These are phyloP conservation scores for Paramisgurnus dabryanus DNA, from an alignment of 2,113 vertebrate species.

Conservation along the genomic window DNA sequence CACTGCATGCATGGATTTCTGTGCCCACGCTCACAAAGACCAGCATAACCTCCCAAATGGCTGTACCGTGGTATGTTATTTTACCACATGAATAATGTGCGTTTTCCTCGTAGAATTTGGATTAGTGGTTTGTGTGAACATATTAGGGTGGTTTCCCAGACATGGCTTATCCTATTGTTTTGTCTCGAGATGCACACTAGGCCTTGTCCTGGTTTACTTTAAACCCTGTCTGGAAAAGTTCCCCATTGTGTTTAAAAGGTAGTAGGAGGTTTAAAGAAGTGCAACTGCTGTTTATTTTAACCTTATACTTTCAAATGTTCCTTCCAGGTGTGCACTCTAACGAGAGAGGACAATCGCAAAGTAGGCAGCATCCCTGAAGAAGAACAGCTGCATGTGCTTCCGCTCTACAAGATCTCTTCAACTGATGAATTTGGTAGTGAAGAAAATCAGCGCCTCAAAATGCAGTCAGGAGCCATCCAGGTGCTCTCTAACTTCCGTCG, in stretches of 20 bases:
- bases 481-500: conserved; percentile 90
- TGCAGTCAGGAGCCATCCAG: conserved; percentile 91
- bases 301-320: background rate
- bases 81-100: background rate
- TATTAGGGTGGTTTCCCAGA: too few relatives aligned
- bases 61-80: conserved; percentile 90
- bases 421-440: conserved; percentile 92
- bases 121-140: background rate
- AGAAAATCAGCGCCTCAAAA: conserved; percentile 88
- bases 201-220: too few relatives aligned
- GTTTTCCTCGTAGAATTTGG: background rate
- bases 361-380: conserved; percentile 87
- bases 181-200: too few relatives aligned
- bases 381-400: conserved; percentile 94
- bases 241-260: too few relatives aligned
- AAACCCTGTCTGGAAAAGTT: too few relatives aligned
- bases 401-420: conserved; percentile 87
- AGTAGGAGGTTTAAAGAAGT: background rate
- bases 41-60: conserved; percentile 98
- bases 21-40: conserved; percentile 97
- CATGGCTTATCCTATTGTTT: background rate
- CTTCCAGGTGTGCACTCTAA: conserved; percentile 93
- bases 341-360: conserved; percentile 94
- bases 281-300: background rate
- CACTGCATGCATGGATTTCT: conserved; percentile 99